A percentile compares a stretch with the other conserved stretches of the same genome.
Conservation (phyloP, 2,113 vertebrate genomes). For the Pseudolaguvia tuberculata region DNA sequence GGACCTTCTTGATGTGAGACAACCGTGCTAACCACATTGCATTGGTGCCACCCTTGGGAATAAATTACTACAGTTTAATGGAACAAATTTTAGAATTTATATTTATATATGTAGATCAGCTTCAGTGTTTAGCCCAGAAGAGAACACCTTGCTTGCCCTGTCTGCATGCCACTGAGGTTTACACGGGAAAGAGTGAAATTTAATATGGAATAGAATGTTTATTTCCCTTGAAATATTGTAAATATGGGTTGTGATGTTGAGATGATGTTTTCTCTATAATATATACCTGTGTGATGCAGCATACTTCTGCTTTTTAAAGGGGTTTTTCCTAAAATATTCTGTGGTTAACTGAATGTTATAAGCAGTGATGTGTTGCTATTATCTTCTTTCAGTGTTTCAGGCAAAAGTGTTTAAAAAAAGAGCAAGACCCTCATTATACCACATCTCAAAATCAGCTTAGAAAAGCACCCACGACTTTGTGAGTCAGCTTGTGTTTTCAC, state of each 20-base stretch:
- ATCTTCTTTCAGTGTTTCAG: constrained; percentile 15
- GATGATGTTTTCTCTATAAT: neutral
- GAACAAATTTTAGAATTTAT: no score
- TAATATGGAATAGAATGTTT: neutral
- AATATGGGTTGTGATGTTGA: no score
- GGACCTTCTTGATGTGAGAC: no score
- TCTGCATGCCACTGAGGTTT: no score
- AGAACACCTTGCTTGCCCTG: no score
- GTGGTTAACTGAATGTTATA: neutral
- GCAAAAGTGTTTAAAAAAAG: neutral
- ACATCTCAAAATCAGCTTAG: neutral
- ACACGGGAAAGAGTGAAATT: no score
- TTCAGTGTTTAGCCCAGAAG: no score
- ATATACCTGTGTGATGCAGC: constrained; percentile 22
- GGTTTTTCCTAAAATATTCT: neutral
- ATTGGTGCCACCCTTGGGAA: no score
- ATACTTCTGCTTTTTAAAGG: neutral
- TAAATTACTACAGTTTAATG: no score
- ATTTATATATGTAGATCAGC: no score
- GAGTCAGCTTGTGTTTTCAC: neutral
- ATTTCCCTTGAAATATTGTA: neutral
- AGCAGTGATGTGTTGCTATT: constrained; percentile 4
- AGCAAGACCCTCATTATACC: neutral
- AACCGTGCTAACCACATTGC: no score
- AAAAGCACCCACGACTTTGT: neutral